Evolutionary conservation across 1,140 invertebrate species (phyloP).

Genomic region (Caenorhabditis tropicalis): DNA sequence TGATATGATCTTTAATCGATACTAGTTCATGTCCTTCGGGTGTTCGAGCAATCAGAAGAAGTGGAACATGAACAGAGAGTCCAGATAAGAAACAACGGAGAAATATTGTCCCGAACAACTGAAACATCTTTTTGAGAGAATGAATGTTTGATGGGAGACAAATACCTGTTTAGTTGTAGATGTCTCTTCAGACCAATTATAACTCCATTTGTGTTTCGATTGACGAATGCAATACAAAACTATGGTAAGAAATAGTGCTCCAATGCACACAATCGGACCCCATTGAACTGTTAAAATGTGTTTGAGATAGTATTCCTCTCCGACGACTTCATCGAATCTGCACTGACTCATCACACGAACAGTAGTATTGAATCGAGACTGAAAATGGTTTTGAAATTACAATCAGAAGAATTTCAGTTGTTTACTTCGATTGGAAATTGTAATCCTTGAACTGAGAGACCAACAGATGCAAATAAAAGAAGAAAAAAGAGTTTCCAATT

Average conservation of each 20-base stretch:
- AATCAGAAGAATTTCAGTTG: neutral
- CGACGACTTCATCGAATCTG: constrained; percentile 49
- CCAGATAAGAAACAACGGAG: constrained; percentile 37
- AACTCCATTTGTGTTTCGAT: constrained; percentile 38
- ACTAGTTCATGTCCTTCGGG: constrained; percentile 20
- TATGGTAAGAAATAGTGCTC: neutral
- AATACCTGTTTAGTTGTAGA: constrained; percentile 12
- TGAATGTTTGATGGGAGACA: too few species aligned
- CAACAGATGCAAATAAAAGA: neutral
- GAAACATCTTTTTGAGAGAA: neutral
- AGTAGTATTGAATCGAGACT: constrained; percentile 36
- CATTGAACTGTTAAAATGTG: constrained; percentile 48
- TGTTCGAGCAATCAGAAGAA: constrained; percentile 27
- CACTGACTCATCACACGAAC: constrained; percentile 38
- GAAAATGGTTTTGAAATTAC: neutral
- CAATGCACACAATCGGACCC: constrained; percentile 49
- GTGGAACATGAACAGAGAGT: constrained; percentile 34
- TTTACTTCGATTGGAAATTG: constrained; percentile 13
- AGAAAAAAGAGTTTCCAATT: constrained; percentile 9
- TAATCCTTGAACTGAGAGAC: neutral
- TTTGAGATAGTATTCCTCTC: constrained; percentile 38
- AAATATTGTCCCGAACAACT: constrained; percentile 17
- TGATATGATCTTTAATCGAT: constrained; percentile 7
- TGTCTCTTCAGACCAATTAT: constrained; percentile 49
- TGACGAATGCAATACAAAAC: constrained; percentile 42